Conservation (phyloP, 2,113 vertebrate species). For the Platysternon megacephalum region DNA sequence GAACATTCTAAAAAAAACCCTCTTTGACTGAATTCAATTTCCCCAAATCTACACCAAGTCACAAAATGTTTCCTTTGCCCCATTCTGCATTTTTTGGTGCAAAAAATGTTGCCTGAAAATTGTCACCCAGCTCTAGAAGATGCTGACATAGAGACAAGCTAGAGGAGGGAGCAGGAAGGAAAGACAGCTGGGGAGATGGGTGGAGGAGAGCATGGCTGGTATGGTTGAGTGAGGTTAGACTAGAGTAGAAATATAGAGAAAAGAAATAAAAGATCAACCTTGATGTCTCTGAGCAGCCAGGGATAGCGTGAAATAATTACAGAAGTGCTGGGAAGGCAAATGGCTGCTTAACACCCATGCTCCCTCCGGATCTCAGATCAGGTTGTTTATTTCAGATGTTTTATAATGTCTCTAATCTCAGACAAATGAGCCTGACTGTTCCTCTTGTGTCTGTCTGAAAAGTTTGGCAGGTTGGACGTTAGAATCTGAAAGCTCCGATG, state of each 20-base stretch:
- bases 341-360: neutral
- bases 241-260: neutral
- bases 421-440: neutral
- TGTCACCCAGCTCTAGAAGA: neutral
- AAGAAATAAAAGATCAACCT: neutral
- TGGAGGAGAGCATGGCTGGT: neutral
- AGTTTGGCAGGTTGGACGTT: neutral
- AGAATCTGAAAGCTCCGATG: neutral
- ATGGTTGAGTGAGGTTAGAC: neutral
- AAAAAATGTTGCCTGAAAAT: neutral
- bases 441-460: neutral
- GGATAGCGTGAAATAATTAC: neutral
- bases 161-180: neutral
- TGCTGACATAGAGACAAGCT: neutral
- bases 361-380: neutral
- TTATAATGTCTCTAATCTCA: neutral
- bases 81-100: neutral
- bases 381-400: neutral
- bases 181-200: neutral
- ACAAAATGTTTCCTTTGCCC: neutral
- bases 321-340: neutral
- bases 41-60: neutral
- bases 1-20: neutral
- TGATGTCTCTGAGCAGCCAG: neutral
- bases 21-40: neutral